Evolutionary conservation across 2,113 vertebrate genomes (phyloP).

Genomic region (Scolopax mira): DNA sequence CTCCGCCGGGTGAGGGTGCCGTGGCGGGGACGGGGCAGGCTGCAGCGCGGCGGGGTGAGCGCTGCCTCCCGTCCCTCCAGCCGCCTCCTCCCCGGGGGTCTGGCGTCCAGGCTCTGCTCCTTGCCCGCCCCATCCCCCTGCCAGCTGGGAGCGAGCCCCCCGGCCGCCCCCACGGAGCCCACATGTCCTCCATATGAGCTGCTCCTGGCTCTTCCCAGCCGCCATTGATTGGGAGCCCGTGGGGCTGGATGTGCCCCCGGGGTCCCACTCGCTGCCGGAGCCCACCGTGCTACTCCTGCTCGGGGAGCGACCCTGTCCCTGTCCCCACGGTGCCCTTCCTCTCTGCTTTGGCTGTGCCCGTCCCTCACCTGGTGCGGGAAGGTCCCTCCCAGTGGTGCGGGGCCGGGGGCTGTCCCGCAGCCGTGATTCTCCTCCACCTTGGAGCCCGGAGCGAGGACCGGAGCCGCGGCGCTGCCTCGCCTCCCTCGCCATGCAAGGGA

Average conservation of each 20-base stretch:
- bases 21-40: background rate
- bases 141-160: background rate
- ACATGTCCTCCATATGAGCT: slow-evolving; percentile 27
- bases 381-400: background rate
- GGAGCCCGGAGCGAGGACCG: background rate
- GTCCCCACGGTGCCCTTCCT: background rate
- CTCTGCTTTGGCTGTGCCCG: accelerated
- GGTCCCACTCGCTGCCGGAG: background rate
- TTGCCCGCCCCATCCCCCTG: background rate
- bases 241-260: background rate
- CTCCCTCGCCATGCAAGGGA: slow-evolving; percentile 38
- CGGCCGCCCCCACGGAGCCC: background rate
- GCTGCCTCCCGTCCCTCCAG: background rate
- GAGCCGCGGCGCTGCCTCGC: background rate
- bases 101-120: background rate
- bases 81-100: background rate
- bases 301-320: background rate
- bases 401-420: background rate
- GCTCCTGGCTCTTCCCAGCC: background rate
- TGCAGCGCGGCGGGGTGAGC: background rate
- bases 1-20: background rate
- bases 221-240: background rate
- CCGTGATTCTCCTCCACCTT: background rate
- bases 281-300: background rate
- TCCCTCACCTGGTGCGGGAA: background rate